These are phyloP conservation scores for Eulimnadia texana DNA, from an alignment of 1,140 invertebrate species.

Conservation along the genomic window DNA sequence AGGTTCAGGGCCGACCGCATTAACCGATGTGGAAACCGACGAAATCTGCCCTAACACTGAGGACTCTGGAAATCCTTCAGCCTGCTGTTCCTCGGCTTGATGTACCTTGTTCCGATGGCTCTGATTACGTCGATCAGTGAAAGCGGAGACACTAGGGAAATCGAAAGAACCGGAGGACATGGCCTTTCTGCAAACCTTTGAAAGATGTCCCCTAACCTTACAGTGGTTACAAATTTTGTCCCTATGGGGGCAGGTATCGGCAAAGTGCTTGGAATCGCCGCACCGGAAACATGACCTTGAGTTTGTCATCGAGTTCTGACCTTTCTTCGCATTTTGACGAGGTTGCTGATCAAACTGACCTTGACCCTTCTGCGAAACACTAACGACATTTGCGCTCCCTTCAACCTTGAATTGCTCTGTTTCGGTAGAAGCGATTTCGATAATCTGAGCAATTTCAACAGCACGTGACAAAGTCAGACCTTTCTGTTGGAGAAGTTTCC, in stretches of 20 bases:
- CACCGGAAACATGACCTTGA: background rate
- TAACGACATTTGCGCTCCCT: background rate
- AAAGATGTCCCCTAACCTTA: background rate
- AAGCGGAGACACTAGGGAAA: no score
- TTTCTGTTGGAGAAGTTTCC: background rate
- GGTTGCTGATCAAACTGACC: background rate
- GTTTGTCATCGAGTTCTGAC: background rate
- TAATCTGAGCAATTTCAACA: background rate
- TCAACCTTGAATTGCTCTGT: background rate
- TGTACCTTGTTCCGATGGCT: background rate
- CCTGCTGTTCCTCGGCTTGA: background rate
- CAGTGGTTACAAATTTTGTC: background rate
- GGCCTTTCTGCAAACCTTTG: background rate
- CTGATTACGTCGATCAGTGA: no score
- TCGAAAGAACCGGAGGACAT: background rate
- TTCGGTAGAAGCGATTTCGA: background rate
- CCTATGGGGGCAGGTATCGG: background rate
- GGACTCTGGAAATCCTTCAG: background rate
- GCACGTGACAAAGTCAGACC: background rate
- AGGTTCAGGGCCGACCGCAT: background rate
- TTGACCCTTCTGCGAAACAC: background rate
- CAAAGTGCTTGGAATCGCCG: background rate
- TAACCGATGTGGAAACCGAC: background rate
- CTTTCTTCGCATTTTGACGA: background rate
- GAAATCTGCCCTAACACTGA: background rate